Percentiles rank a stretch among this genome's conserved stretches.
phyloP scores from a whole-genome alignment of 1,140 invertebrate species.

The Pachyrhynchus sulphureomaculatus region DNA sequence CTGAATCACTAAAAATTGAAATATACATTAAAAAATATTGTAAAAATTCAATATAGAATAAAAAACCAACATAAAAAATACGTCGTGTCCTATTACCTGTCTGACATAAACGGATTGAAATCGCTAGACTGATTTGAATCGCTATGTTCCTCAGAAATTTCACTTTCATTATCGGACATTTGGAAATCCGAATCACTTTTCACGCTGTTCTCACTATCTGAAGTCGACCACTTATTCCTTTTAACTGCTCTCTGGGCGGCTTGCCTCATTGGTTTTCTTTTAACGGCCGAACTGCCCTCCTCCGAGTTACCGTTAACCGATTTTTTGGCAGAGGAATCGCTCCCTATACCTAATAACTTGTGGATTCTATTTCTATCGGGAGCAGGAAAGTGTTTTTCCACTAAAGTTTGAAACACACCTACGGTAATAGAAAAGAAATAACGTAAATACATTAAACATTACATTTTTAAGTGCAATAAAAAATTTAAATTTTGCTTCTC shows the following conservation, averaged over 20 bases:
- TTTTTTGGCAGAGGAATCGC: slow-evolving; percentile 55
- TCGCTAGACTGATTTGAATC: slow-evolving; percentile 74
- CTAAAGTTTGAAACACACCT: slow-evolving; percentile 90
- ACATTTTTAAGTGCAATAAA: neutral
- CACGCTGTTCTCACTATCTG: slow-evolving; percentile 59
- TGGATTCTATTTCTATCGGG: slow-evolving; percentile 85
- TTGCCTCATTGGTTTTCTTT: slow-evolving; percentile 58
- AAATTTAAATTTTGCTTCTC: neutral
- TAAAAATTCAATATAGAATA: neutral
- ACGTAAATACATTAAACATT: no score
- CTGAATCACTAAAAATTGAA: slow-evolving; percentile 63
- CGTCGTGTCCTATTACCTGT: slow-evolving; percentile 49
- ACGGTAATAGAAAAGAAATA: slow-evolving; percentile 39
- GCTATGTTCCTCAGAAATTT: slow-evolving; percentile 62
- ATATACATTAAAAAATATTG: neutral
- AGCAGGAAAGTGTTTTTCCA: slow-evolving; percentile 97
- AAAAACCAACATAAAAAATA: neutral
- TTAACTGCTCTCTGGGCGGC: slow-evolving; percentile 71
- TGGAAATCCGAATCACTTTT: slow-evolving; percentile 64
- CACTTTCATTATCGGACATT: slow-evolving; percentile 59
- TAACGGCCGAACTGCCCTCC: slow-evolving; percentile 44
- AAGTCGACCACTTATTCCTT: slow-evolving; percentile 66
- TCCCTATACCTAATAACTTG: slow-evolving; percentile 70
- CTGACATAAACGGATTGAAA: slow-evolving; percentile 85
- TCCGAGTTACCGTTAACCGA: slow-evolving; percentile 52